Evolutionary conservation across 2,797 vertebrate genomes (phyloP), one percentile per base, ranked within the genome.

Genomic region (Coregonus ussuriensis): DNA sequence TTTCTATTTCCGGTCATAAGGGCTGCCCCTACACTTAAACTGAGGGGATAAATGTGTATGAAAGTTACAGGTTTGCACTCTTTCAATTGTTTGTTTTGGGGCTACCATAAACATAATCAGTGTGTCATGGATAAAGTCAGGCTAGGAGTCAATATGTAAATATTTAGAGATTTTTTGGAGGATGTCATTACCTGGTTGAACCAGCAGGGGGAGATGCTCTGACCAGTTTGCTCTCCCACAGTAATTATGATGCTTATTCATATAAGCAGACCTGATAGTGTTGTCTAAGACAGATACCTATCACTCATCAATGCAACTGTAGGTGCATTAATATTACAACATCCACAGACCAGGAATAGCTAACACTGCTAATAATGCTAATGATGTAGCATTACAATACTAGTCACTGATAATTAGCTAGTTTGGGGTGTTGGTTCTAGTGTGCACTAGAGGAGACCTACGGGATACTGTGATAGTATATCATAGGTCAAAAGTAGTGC

Each of bases 131-230:
- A 1, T 47, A 47, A 47, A 47, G 15, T 54, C 53, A 47, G 9
- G 9, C 9, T 47, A 47, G 41, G 41, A 9, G 53, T 18, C 53
- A 54, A 5, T 15, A 54, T 54, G 16, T 54, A 54, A 54, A 54
- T 16, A 54, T 54, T 18, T 15, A 18, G 14, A 54, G 5, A 18
- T 52, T 13, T 52, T 35, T 35, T 35, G 51, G 6, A 0, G 51
- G 53, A 15, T 4, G 16, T 54, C 53, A 54, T 15, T 18, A 18
- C 53, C 53, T 62, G 41, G 33, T 29, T 1, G 54, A 59, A 13
- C 84, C 88, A 89, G 88, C 81, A 81, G 88, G 83, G 79, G 87
- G 83, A 82, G 81, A 67, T 51, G 76, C 71, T 65, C 52, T 75
- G 74, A 78, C 63, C 77, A 47, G 65, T 71, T 75, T 77, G 63